Conservation (phyloP, 2,113 vertebrate species). For the Pandion haliaetus region DNA sequence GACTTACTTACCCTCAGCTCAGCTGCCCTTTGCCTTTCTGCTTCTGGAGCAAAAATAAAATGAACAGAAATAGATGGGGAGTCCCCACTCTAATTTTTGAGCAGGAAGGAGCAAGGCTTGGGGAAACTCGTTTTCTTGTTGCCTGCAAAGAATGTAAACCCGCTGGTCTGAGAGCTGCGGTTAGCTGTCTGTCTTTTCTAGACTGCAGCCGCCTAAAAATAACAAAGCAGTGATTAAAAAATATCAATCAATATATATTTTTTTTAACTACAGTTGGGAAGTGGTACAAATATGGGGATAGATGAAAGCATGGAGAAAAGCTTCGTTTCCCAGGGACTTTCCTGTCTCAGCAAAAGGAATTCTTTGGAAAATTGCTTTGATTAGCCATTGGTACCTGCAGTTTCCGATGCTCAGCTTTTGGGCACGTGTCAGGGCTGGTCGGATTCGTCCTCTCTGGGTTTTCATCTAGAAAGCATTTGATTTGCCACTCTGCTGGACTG, state of each 20-base stretch:
- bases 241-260: slow-evolving; percentile 19
- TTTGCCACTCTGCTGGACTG: rapidly evolving
- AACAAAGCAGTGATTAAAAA: slow-evolving; percentile 37
- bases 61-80: not conserved
- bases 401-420: not conserved
- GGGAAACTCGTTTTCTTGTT: not conserved
- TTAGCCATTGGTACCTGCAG: not conserved
- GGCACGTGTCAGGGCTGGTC: not conserved
- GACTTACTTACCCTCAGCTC: not conserved
- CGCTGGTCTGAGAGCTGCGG: not conserved
- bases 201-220: slow-evolving; percentile 14
- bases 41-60: not conserved
- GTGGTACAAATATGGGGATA: rapidly evolving
- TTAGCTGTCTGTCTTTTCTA: slow-evolving; percentile 34
- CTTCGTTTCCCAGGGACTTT: not conserved
- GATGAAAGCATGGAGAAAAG: not conserved
- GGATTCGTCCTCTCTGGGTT: not conserved
- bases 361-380: not conserved
- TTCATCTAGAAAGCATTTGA: not conserved
- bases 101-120: not conserved
- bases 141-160: slow-evolving; percentile 45
- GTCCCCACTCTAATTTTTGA: not conserved
- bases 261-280: not conserved
- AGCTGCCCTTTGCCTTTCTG: not conserved
- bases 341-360: not conserved